Percentiles rank a stretch among this genome's conserved stretches.
phyloP scores from a whole-genome alignment of 2,113 vertebrate genomes.

The Tricholaema leucomelas region DNA sequence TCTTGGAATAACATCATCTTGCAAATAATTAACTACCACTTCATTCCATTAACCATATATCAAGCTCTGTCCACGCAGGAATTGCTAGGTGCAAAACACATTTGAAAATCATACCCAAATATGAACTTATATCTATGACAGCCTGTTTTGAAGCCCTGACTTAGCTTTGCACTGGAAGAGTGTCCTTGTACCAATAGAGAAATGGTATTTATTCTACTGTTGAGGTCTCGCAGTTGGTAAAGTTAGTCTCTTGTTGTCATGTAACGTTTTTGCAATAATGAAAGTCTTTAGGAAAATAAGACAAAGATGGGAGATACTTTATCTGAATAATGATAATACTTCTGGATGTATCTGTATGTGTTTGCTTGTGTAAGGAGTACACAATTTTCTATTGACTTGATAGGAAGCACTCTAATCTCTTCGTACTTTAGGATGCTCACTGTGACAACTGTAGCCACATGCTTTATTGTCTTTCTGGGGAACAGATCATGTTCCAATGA shows the following conservation, averaged over 20 bases:
- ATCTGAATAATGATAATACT: background rate
- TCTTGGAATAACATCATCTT: too few species aligned
- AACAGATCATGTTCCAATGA: background rate
- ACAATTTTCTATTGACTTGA: background rate
- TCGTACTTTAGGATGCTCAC: background rate
- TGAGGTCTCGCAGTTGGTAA: background rate
- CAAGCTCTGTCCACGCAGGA: background rate
- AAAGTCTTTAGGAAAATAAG: background rate
- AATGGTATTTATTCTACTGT: background rate
- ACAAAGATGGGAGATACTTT: background rate
- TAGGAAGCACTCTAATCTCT: background rate
- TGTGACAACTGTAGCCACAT: background rate
- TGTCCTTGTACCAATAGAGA: background rate
- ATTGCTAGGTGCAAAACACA: background rate
- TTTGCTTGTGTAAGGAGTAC: background rate
- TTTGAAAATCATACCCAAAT: background rate
- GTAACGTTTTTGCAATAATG: background rate
- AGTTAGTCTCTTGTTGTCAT: background rate
- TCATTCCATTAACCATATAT: too few species aligned
- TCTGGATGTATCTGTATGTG: accelerated
- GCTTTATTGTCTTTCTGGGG: accelerated
- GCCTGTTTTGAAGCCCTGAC: background rate
- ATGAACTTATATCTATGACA: too few species aligned
- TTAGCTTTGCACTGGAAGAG: background rate
- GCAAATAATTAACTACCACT: too few species aligned